Conservation (phyloP, 2,113 vertebrate genomes). For the Elephantulus edwardii region DNA sequence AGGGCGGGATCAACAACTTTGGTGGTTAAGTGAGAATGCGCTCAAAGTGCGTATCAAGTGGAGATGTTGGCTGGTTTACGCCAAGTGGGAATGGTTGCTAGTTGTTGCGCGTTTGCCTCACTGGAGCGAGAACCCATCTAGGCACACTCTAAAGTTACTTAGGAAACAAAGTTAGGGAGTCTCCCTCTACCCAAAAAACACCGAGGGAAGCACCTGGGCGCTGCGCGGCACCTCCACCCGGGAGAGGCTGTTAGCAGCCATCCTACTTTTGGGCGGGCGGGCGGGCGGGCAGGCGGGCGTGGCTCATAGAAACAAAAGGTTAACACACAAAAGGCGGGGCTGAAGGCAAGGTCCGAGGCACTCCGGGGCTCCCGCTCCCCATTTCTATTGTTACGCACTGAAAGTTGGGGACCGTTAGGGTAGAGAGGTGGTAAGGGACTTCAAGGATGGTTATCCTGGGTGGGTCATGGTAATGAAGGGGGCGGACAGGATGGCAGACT, state of each 20-base stretch:
- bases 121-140: background rate
- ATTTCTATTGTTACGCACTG: background rate
- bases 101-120: background rate
- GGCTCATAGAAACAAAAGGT: conserved; percentile 78
- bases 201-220: background rate
- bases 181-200: background rate
- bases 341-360: conserved; percentile 12
- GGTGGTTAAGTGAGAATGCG: background rate
- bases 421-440: background rate
- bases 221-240: background rate
- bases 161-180: conserved; percentile 61
- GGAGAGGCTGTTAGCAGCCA: conserved; percentile 2
- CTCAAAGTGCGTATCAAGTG: background rate
- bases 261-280: conserved; percentile 69
- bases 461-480: background rate
- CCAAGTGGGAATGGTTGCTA: background rate
- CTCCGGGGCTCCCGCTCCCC: background rate
- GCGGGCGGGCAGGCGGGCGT: conserved; percentile 79
- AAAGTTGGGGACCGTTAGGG: background rate
- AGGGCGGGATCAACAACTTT: conserved; percentile 22
- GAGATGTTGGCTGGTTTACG: background rate
- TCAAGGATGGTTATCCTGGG: background rate
- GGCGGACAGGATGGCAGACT: background rate
- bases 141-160: background rate
- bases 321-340: conserved; percentile 77